A percentile compares a stretch with the other conserved stretches of the same genome.
Conservation (phyloP, 2,797 vertebrate species). For the Malurus splendens region DNA sequence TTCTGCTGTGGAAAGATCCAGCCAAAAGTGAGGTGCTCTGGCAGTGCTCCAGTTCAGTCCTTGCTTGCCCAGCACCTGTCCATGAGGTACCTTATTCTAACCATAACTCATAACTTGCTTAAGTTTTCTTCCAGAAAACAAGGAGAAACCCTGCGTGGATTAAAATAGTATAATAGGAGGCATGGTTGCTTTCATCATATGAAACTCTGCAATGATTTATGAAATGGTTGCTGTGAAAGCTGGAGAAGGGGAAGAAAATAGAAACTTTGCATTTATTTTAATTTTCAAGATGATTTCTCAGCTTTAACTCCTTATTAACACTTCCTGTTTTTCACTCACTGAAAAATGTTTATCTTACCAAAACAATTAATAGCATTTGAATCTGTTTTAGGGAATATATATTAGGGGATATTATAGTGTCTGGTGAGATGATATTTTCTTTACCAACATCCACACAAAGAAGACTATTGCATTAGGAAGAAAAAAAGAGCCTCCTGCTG, state of each 20-base stretch:
- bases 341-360: not conserved
- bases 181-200: not conserved
- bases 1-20: not conserved
- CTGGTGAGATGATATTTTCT: not conserved
- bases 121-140: constrained; percentile 2
- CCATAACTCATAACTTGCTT: not conserved
- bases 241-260: not conserved
- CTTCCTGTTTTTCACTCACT: not conserved
- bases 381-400: not conserved
- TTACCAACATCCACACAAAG: not conserved
- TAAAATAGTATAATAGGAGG: not conserved
- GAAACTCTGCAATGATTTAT: not conserved
- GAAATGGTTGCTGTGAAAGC: not conserved
- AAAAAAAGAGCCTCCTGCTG: not conserved
- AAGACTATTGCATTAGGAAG: not conserved
- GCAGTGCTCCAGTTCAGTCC: not conserved
- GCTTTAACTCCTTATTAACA: not conserved
- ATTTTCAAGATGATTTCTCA: not conserved
- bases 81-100: constrained; percentile 29
- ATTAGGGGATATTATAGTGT: not conserved
- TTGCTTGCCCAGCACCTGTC: constrained; percentile 27
- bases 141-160: not conserved
- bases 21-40: not conserved
- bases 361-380: not conserved
- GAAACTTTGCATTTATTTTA: not conserved